Evolutionary conservation across 1,140 invertebrate species (phyloP), one percentile per base, ranked within the genome.

Genomic region (Drosophila murphyi): DNA sequence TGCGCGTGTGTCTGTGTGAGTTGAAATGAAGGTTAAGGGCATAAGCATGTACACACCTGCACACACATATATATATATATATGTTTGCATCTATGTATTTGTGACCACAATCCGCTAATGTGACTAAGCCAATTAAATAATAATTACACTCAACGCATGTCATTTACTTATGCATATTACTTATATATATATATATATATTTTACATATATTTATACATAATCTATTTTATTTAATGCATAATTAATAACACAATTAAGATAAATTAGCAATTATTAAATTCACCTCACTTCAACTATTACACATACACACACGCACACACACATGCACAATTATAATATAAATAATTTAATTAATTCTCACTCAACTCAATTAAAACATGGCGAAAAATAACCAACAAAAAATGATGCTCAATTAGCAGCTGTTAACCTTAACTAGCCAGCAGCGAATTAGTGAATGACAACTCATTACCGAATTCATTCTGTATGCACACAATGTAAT

Each of bases 41-140:
- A 54, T 12, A 29, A 54, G 6, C 41, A 47, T 61, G 43, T 50
- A 28, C 31, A 50, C 34, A 55, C 31, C 32, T 3, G 2, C 2
- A 31, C 4, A 41, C 43, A 45, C 7, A 10, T n/a, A 51, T 3
- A 72, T 39, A 52, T 51, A 35, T 35, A 34, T 54, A 37, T 45
- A 54, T 52, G 39, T 64, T 28, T 74, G 3, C 34, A 10, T 65
- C 34, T 43, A 47, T 20, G 61, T 55, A 48, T 31, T 71, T 20
- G 54, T 45, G 59, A 7, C 34, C 45, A 51, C 35, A 57, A 56
- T 35, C 56, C 35, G 67, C 37, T 70, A 74, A 67, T 67, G 34
- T 34, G 41, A 56, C 37, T 64, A 63, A 72, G 65, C 54, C 47
- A 28, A 20, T 65, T 32, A 59, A 65, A 57, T 43, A 51, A 31